Evolutionary conservation across 2,113 vertebrate genomes (phyloP).

Genomic region (Peromyscus maniculatus): DNA sequence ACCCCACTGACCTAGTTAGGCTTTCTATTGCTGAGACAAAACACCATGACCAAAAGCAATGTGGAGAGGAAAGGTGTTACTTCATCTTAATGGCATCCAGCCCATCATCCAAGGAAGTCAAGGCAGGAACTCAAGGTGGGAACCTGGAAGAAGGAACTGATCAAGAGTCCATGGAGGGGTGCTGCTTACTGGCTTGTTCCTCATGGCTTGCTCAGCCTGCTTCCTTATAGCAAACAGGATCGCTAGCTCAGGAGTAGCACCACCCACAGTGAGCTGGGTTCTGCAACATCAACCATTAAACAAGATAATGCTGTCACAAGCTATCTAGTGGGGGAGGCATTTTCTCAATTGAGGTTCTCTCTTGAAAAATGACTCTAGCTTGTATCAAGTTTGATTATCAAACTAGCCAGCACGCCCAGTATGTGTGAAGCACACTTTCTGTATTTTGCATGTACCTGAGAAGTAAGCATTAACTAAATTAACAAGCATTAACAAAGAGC

Average conservation of each 20-base stretch:
- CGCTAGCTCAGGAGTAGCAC: not conserved
- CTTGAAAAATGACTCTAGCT: not conserved
- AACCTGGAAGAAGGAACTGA: not conserved
- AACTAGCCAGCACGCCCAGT: not conserved
- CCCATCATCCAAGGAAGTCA: not conserved
- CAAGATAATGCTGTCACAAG: not conserved
- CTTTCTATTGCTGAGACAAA: too few relatives aligned
- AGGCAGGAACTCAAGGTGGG: not conserved
- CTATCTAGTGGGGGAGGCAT: not conserved
- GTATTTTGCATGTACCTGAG: not conserved
- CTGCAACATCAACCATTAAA: not conserved
- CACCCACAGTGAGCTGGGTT: not conserved
- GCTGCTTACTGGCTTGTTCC: not conserved
- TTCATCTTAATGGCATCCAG: not conserved
- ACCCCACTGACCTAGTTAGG: not conserved
- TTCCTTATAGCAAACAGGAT: not conserved
- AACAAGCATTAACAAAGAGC: not conserved
- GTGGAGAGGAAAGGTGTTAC: not conserved
- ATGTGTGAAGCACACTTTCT: not conserved
- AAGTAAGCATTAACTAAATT: not conserved
- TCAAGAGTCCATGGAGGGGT: not conserved
- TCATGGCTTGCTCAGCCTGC: not conserved
- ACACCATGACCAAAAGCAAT: not conserved
- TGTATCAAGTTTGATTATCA: not conserved
- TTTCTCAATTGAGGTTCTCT: not conserved